phyloP scores from a whole-genome alignment of 2,113 vertebrate genomes.

The Caranx melampygus region DNA sequence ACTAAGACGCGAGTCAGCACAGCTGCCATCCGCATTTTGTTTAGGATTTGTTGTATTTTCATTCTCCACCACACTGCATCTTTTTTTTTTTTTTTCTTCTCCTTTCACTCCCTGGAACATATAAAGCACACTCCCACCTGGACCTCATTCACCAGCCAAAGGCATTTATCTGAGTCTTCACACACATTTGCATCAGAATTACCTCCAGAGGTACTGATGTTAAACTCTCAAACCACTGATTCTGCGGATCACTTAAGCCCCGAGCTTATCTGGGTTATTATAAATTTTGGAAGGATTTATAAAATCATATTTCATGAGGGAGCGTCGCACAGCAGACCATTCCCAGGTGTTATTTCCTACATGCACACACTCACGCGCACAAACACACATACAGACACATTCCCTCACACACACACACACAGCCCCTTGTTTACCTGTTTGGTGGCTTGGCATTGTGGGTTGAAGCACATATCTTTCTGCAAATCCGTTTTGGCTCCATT shows the following conservation, averaged over 20 bases:
- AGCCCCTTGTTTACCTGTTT: conserved; percentile 79
- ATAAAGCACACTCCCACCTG: conserved; percentile 79
- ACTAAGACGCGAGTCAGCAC: conserved; percentile 75
- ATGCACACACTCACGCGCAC: conserved; percentile 2
- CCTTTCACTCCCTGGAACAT: conserved; percentile 70
- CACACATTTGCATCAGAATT: conserved; percentile 84
- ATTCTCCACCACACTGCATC: conserved; percentile 39
- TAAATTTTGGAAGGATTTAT: conserved; percentile 82
- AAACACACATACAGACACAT: conserved; percentile 12
- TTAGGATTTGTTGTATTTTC: conserved; percentile 65
- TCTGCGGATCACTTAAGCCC: conserved; percentile 81
- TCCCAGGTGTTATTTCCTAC: conserved; percentile 75
- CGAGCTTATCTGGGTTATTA: conserved; percentile 83
- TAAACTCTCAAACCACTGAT: conserved; percentile 84
- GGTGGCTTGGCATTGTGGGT: conserved; percentile 74
- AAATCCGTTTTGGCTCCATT: conserved; percentile 79
- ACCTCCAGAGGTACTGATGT: conserved; percentile 80
- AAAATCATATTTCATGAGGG: conserved; percentile 79
- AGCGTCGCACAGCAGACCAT: conserved; percentile 75
- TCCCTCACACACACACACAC: conserved; percentile 36
- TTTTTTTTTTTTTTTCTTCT: conserved; percentile 29
- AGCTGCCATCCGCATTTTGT: conserved; percentile 71
- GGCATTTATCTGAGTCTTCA: conserved; percentile 80
- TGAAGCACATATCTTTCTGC: conserved; percentile 70
- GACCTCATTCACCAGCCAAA: conserved; percentile 77